Percentiles rank a stretch among this genome's conserved stretches.
These are phyloP conservation scores for Pangasius mekongensis DNA, from an alignment of 2,797 vertebrate species.

Conservation along the genomic window DNA sequence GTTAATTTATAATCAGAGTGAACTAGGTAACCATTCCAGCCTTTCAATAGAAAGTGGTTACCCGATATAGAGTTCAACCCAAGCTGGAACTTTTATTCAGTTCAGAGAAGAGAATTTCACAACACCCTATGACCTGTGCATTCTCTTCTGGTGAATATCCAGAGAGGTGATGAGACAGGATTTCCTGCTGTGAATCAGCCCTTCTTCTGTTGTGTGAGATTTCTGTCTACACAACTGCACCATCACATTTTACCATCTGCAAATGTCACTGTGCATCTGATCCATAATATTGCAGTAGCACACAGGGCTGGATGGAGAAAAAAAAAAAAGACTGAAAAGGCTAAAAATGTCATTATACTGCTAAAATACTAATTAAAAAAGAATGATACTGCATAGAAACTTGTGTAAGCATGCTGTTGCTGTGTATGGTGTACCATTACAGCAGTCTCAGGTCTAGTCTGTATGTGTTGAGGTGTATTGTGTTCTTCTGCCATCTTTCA, in stretches of 20 bases:
- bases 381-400: not conserved
- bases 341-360: too few species aligned
- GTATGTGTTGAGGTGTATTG: not conserved
- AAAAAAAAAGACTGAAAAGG: not conserved
- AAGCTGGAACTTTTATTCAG: not conserved
- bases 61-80: not conserved
- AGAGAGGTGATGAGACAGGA: conserved; percentile 29
- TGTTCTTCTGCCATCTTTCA: not conserved
- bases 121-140: not conserved
- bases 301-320: not conserved
- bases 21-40: not conserved
- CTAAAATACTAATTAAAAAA: too few species aligned
- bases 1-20: not conserved
- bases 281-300: not conserved
- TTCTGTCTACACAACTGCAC: not conserved
- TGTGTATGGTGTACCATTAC: not conserved
- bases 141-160: conserved; percentile 6
- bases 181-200: conserved; percentile 37
- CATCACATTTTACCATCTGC: not conserved
- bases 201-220: not conserved
- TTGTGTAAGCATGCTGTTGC: not conserved
- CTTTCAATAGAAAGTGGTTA: not conserved
- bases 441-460: not conserved
- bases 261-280: not conserved
- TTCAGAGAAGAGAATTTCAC: not conserved